Evolutionary conservation across 1,140 invertebrate species (phyloP).

Genomic region (Ctenoplectra terminalis): DNA sequence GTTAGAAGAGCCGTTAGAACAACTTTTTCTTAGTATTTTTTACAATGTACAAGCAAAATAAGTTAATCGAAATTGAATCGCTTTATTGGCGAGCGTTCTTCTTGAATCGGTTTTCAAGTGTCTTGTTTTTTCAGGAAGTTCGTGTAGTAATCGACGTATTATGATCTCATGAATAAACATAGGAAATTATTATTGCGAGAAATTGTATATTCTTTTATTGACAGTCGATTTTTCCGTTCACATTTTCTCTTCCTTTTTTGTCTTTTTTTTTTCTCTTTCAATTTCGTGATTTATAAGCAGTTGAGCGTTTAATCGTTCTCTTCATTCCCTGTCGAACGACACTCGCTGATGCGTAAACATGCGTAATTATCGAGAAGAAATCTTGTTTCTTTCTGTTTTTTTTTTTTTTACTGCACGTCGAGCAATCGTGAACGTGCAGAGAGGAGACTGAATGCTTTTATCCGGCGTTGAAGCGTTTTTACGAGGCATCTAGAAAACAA

Average conservation of each 20-base stretch:
- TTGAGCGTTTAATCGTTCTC: too few species aligned
- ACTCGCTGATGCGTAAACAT: too few species aligned
- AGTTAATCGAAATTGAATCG: conserved; percentile 17
- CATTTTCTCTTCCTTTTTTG: neutral
- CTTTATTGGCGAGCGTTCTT: neutral
- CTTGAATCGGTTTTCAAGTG: neutral
- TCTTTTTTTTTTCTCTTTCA: too few species aligned
- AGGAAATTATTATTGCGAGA: neutral
- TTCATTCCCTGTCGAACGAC: too few species aligned
- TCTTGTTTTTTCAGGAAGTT: neutral
- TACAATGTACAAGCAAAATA: conserved; percentile 32
- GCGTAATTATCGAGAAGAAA: too few species aligned
- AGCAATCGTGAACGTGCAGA: neutral
- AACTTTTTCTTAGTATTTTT: neutral
- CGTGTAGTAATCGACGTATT: neutral
- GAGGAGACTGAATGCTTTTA: neutral
- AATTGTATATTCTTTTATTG: neutral
- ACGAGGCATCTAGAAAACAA: neutral
- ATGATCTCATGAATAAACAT: neutral
- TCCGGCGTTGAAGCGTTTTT: neutral
- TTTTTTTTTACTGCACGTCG: too few species aligned
- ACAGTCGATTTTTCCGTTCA: neutral
- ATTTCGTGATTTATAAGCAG: too few species aligned
- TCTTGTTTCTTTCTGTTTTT: too few species aligned
- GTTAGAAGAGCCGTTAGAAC: neutral